Conservation (phyloP, 1,140 invertebrate genomes). For the Rhagoletis zephyria region DNA sequence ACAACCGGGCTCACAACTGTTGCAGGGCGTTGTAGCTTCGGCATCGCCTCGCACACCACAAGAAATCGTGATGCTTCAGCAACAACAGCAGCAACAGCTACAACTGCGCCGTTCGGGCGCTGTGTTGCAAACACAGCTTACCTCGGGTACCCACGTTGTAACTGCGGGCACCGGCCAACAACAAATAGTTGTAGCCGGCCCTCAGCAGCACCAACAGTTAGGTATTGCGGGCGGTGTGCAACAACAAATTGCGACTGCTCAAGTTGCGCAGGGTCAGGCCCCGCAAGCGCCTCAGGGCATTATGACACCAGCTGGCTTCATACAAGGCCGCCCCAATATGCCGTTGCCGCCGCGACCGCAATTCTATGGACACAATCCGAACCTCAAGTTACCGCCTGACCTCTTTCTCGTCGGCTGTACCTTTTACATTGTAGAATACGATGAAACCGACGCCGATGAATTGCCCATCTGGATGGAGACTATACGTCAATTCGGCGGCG, state of each 20-base stretch:
- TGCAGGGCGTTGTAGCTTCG: slow-evolving; percentile 59
- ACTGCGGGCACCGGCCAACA: slow-evolving; percentile 53
- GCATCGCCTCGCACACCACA: slow-evolving; percentile 65
- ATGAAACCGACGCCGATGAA: slow-evolving; percentile 76
- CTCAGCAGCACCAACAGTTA: slow-evolving; percentile 62
- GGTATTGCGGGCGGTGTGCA: slow-evolving; percentile 59
- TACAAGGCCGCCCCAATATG: slow-evolving; percentile 65
- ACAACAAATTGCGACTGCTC: slow-evolving; percentile 68
- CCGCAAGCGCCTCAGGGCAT: slow-evolving; percentile 59
- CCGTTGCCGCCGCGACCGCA: slow-evolving; percentile 79
- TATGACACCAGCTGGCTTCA: slow-evolving; percentile 63
- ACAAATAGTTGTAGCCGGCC: slow-evolving; percentile 33
- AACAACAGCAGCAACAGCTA: slow-evolving; percentile 67
- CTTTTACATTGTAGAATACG: slow-evolving; percentile 87
- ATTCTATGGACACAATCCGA: slow-evolving; percentile 90
- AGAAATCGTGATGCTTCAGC: slow-evolving; percentile 66
- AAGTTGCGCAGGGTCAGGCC: slow-evolving; percentile 59
- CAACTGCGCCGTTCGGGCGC: slow-evolving; percentile 53
- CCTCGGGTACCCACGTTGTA: slow-evolving; percentile 45
- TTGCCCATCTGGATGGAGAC: slow-evolving; percentile 84
- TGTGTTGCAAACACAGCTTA: slow-evolving; percentile 55
- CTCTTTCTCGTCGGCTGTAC: slow-evolving; percentile 92
- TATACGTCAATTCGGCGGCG: slow-evolving; percentile 90
- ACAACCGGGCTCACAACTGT: slow-evolving; percentile 53
- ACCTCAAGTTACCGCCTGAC: slow-evolving; percentile 88